These are phyloP conservation scores for Sipha flava DNA, from an alignment of 1,140 invertebrate species.

Conservation along the genomic window DNA sequence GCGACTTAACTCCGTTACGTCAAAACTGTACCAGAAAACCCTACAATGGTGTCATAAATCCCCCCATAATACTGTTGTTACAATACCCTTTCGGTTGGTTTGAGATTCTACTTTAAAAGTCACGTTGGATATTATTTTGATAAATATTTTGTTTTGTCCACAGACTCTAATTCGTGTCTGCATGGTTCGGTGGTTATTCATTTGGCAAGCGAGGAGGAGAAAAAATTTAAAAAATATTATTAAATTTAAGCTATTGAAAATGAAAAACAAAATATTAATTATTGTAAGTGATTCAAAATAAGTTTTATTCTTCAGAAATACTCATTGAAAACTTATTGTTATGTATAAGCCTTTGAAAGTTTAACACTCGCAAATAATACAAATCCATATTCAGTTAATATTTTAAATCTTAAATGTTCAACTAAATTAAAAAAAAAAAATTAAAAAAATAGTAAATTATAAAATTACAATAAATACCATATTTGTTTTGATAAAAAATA, in stretches of 20 bases:
- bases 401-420: no score
- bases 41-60: background rate
- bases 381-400: no score
- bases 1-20: background rate
- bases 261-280: background rate
- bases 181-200: no score
- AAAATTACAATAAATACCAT: no score
- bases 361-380: no score
- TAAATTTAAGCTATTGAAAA: background rate
- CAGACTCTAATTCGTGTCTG: background rate
- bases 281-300: background rate
- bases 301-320: background rate
- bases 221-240: background rate
- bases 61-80: background rate
- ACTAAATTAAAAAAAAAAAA: no score
- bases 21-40: background rate
- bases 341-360: no score
- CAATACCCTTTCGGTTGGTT: background rate
- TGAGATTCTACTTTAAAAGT: background rate
- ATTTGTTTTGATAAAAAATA: no score
- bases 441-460: no score
- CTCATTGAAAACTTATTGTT: no score
- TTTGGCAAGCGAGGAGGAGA: no score
- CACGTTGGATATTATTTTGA: background rate
- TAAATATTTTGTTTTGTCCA: background rate